Conservation (phyloP, 2,797 vertebrate genomes). For the Megaceryle alcyon region DNA sequence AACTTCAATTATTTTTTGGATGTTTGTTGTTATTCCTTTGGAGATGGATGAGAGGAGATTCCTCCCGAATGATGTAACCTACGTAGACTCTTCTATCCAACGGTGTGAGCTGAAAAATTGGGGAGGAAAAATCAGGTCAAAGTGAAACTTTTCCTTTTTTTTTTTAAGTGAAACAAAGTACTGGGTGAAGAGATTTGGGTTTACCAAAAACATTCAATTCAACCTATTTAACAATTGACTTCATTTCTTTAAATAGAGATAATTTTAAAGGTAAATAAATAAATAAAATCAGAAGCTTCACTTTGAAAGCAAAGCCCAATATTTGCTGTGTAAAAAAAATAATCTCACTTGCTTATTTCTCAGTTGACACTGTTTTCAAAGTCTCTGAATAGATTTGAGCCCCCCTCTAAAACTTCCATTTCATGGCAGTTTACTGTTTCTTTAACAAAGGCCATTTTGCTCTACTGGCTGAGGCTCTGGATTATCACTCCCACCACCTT, state of each 20-base stretch:
- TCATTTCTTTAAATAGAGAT: neutral
- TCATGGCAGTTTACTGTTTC: neutral
- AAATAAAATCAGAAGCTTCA: neutral
- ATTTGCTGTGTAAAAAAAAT: neutral
- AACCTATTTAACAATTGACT: neutral
- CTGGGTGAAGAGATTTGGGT: neutral
- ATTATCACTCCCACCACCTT: neutral
- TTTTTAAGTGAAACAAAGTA: constrained; percentile 35
- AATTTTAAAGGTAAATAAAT: neutral
- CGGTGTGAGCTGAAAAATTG: constrained; percentile 66
- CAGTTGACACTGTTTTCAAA: neutral
- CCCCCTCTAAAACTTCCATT: neutral
- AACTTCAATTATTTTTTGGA: constrained; percentile 71
- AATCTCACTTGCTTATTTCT: neutral
- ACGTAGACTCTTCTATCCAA: constrained; percentile 59
- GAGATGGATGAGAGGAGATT: constrained; percentile 71
- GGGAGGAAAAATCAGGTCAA: constrained; percentile 70
- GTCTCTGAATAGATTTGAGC: neutral
- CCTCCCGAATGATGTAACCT: constrained; percentile 61
- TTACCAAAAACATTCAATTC: constrained; percentile 8
- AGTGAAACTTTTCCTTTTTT: constrained; percentile 27
- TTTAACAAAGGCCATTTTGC: neutral
- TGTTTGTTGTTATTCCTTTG: constrained; percentile 70
- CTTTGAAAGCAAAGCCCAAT: neutral
- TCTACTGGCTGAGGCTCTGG: rapidly evolving